These are phyloP conservation scores for Lophius americanus DNA, from an alignment of 2,797 vertebrate genomes.

Conservation along the genomic window DNA sequence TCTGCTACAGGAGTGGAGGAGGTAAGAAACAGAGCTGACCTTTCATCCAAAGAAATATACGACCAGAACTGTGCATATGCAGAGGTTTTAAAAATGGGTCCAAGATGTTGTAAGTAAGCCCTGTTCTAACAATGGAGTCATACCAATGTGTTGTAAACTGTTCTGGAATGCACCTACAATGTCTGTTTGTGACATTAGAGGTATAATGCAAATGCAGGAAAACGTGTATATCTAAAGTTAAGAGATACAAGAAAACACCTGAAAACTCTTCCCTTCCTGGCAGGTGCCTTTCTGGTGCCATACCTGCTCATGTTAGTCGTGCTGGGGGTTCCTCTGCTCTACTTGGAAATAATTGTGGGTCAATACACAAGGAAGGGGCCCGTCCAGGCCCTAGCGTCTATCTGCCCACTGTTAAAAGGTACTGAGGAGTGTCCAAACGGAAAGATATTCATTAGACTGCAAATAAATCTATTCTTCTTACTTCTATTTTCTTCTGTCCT, in stretches of 20 bases:
- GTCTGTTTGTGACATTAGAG: too few relatives aligned
- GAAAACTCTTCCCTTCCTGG: background rate
- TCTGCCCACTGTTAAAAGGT: conserved; percentile 85
- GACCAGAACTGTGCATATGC: background rate
- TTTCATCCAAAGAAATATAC: background rate
- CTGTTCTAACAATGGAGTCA: background rate
- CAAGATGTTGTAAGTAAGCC: background rate
- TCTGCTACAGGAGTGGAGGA: conserved; percentile 85
- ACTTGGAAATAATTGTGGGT: conserved; percentile 83
- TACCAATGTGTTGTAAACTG: background rate
- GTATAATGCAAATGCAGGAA: background rate
- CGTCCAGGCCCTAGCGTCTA: conserved; percentile 74
- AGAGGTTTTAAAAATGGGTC: background rate
- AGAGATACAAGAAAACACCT: conserved; percentile 6
- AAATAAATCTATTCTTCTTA: background rate
- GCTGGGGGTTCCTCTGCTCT: conserved; percentile 82
- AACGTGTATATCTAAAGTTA: conserved; percentile 27
- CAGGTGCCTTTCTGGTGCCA: conserved; percentile 83
- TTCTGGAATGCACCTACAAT: background rate
- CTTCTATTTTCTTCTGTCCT: conserved; percentile 8
- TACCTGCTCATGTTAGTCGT: conserved; percentile 82
- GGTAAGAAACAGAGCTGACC: conserved; percentile 65
- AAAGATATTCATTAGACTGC: background rate
- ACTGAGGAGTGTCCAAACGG: background rate
- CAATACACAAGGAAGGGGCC: conserved; percentile 80